phyloP scores from a whole-genome alignment of 2,113 vertebrate genomes.

The Nyctibius bracteatus region DNA sequence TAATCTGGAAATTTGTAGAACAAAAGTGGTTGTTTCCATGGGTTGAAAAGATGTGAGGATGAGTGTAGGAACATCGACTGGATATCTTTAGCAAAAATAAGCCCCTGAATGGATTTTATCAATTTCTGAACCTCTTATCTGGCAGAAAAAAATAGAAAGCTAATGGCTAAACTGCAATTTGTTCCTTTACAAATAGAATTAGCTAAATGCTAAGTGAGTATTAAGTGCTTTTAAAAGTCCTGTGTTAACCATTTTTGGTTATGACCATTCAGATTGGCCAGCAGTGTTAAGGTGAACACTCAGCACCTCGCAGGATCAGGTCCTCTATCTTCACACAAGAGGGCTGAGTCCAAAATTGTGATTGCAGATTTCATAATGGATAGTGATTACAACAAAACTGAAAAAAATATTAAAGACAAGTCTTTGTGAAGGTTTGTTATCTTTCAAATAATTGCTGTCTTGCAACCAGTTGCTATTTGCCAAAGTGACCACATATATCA shows the following conservation, averaged over 20 bases:
- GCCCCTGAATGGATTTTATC: neutral
- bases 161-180: neutral
- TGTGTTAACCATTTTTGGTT: neutral
- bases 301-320: neutral
- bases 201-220: neutral
- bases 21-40: neutral
- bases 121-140: neutral
- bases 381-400: neutral
- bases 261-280: neutral
- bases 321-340: neutral
- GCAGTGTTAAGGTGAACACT: neutral
- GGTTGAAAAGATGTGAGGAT: neutral
- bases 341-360: neutral
- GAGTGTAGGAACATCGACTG: neutral
- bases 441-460: neutral
- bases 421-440: neutral
- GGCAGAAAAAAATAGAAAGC: neutral
- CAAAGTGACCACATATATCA: neutral
- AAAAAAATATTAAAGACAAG: neutral
- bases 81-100: neutral
- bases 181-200: neutral
- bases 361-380: neutral
- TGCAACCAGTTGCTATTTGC: neutral
- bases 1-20: neutral
- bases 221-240: neutral